Conservation (phyloP, 1,140 invertebrate species). For the Vanessa tameamea region DNA sequence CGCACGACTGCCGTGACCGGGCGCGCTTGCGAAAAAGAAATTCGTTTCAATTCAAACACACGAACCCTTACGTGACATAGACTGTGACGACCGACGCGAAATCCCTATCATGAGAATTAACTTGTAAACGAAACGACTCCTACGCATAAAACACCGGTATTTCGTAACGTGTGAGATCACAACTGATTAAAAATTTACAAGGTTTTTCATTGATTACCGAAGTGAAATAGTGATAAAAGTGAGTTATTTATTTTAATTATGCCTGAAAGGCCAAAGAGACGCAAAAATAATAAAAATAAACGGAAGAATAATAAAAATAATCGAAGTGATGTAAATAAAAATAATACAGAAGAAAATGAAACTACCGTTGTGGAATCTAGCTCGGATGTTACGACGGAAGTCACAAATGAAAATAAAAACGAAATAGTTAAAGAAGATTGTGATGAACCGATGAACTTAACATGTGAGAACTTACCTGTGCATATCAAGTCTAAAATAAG, state of each 20-base stretch:
- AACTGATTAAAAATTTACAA: slow-evolving; percentile 50
- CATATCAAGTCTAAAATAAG: not conserved
- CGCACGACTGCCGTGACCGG: slow-evolving; percentile 71
- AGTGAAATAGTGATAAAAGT: slow-evolving; percentile 65
- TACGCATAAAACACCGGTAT: slow-evolving; percentile 60
- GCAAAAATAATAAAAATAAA: slow-evolving; percentile 77
- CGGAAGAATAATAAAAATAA: slow-evolving; percentile 66
- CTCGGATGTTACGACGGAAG: slow-evolving; percentile 12
- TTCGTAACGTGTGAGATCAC: slow-evolving; percentile 46
- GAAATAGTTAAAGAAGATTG: not conserved
- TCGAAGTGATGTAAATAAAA: slow-evolving; percentile 53
- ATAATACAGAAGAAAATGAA: slow-evolving; percentile 44
- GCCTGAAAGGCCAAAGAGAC: slow-evolving; percentile 71
- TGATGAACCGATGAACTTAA: not conserved
- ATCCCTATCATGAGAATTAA: slow-evolving; percentile 48
- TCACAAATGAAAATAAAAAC: slow-evolving; percentile 22
- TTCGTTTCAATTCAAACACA: slow-evolving; percentile 32
- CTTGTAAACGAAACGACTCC: slow-evolving; percentile 49
- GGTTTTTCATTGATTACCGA: slow-evolving; percentile 52
- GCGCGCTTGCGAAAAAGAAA: slow-evolving; percentile 68
- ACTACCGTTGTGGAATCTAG: slow-evolving; percentile 28
- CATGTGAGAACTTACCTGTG: not conserved
- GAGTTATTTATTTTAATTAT: slow-evolving; percentile 57
- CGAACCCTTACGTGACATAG: slow-evolving; percentile 49
- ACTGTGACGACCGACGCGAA: slow-evolving; percentile 40